phyloP scores from a whole-genome alignment of 2,888 invertebrate species.

The Physocephala rufipes region DNA sequence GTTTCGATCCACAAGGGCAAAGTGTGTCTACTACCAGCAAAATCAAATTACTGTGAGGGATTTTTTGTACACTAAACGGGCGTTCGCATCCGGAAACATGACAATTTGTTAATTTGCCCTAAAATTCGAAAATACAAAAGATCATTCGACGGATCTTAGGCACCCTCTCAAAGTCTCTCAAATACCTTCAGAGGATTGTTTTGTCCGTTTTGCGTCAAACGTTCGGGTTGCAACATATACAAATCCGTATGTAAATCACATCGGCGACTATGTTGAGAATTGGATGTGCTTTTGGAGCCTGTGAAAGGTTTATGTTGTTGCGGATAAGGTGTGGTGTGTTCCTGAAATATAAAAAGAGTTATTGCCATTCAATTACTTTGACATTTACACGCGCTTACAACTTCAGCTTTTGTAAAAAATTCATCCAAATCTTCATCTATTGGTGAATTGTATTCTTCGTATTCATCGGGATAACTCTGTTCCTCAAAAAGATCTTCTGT shows the following conservation, averaged over 20 bases:
- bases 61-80: slow-evolving; percentile 91
- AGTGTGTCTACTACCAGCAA: slow-evolving; percentile 87
- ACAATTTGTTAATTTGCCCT: slow-evolving; percentile 87
- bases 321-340: slow-evolving; percentile 61
- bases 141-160: background rate
- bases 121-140: slow-evolving; percentile 23
- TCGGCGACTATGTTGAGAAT: slow-evolving; percentile 74
- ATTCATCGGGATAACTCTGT: slow-evolving; percentile 62
- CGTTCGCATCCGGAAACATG: slow-evolving; percentile 89
- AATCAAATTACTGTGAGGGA: slow-evolving; percentile 89
- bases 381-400: slow-evolving; percentile 47
- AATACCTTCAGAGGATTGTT: slow-evolving; percentile 80
- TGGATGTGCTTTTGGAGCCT: slow-evolving; percentile 66
- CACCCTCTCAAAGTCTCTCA: background rate
- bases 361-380: background rate
- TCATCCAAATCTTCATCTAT: slow-evolving; percentile 63
- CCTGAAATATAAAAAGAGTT: slow-evolving; percentile 48
- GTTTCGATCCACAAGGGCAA: slow-evolving; percentile 88
- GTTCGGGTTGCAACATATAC: slow-evolving; percentile 83
- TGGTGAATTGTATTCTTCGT: slow-evolving; percentile 61
- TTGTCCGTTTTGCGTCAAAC: slow-evolving; percentile 79
- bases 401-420: slow-evolving; percentile 62
- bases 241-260: slow-evolving; percentile 90
- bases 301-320: slow-evolving; percentile 59
- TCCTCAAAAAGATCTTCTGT: slow-evolving; percentile 62